phyloP scores from a whole-genome alignment of 2,113 vertebrate genomes.

The Butorides virescens region DNA sequence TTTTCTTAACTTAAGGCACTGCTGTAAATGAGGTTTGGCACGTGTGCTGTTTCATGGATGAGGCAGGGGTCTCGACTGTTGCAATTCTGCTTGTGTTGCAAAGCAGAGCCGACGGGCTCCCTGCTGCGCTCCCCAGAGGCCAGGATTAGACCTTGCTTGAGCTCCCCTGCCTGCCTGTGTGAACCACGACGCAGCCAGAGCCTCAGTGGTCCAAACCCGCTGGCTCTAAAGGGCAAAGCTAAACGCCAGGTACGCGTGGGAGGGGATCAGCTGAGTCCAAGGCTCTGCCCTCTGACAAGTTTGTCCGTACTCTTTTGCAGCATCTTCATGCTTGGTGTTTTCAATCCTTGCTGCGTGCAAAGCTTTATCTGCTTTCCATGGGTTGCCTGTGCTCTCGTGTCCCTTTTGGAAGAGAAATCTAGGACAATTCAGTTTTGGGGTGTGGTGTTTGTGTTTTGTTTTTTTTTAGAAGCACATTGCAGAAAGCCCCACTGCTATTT shows the following conservation, averaged over 20 bases:
- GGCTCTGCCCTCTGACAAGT: not conserved
- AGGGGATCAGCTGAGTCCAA: not conserved
- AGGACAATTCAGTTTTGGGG: too few species aligned
- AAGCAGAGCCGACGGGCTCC: not conserved
- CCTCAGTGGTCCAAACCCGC: not conserved
- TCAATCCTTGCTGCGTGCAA: not conserved
- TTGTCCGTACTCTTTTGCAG: accelerated
- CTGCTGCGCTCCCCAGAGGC: not conserved
- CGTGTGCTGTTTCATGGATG: accelerated
- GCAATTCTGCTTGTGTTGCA: not conserved
- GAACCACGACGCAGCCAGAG: not conserved
- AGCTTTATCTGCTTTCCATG: not conserved
- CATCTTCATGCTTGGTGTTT: not conserved
- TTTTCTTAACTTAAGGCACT: not conserved
- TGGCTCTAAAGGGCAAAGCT: not conserved
- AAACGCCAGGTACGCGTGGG: not conserved
- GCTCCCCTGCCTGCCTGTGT: not conserved
- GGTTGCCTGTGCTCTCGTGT: not conserved
- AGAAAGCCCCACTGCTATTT: not conserved
- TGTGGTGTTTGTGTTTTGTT: too few species aligned
- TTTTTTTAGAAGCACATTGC: not conserved
- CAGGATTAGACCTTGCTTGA: not conserved
- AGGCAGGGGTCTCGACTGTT: not conserved
- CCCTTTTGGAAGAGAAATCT: not conserved
- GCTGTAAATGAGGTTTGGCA: not conserved